phyloP scores from a whole-genome alignment of 2,113 vertebrate species.

The Aptenodytes patagonicus region DNA sequence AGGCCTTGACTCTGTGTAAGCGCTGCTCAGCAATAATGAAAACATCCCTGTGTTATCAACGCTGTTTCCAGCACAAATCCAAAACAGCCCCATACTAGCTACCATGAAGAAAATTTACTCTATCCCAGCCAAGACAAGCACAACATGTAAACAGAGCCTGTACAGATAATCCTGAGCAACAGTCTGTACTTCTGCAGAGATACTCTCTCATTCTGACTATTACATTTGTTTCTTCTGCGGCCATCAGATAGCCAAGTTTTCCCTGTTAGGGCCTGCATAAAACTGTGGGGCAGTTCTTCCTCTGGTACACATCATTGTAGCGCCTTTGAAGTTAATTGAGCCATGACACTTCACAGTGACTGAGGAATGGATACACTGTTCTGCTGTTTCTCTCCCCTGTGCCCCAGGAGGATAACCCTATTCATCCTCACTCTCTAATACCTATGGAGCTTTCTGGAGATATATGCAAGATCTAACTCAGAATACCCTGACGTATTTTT shows the following conservation, averaged over 20 bases:
- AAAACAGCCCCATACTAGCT: background rate
- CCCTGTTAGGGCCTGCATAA: background rate
- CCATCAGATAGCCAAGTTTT: background rate
- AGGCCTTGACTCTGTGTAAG: background rate
- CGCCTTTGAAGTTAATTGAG: background rate
- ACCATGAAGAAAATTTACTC: background rate
- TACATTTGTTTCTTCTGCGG: background rate
- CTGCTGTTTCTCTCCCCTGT: background rate
- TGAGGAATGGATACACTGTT: background rate
- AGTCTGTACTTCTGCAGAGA: background rate
- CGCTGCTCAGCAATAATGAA: accelerated
- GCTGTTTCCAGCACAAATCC: background rate
- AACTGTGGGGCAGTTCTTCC: background rate
- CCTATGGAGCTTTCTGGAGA: background rate
- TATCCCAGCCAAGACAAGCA: background rate
- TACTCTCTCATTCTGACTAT: background rate
- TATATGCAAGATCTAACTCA: background rate
- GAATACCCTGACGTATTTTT: background rate
- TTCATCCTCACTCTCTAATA: background rate
- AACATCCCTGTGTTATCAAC: background rate
- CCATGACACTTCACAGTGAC: background rate
- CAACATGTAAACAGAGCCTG: background rate
- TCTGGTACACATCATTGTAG: background rate
- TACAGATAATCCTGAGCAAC: background rate
- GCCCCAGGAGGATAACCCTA: background rate